A percentile compares a stretch with the other conserved stretches of the same genome.
Evolutionary conservation across 2,113 vertebrate genomes (phyloP).

Genomic region (Lepisosteus oculatus): DNA sequence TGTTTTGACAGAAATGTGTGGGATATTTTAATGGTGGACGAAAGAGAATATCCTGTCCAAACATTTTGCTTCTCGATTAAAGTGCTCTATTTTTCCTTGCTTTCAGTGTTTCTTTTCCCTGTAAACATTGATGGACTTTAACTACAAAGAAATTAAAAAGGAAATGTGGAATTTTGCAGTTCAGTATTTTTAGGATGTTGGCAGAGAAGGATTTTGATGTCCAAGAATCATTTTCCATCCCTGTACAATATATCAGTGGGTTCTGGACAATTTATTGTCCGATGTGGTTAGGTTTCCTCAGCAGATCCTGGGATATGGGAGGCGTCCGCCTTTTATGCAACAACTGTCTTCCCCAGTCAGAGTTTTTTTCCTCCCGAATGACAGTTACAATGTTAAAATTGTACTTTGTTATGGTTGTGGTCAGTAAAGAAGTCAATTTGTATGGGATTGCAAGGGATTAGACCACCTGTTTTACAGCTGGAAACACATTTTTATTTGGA

Average conservation of each 20-base stretch:
- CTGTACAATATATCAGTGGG: conserved; percentile 6
- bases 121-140: background rate
- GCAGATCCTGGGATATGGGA: too few relatives aligned
- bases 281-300: conserved; percentile 26
- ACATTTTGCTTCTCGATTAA: conserved; percentile 15
- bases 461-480: too few relatives aligned
- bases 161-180: background rate
- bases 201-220: conserved; percentile 26
- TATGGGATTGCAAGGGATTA: too few relatives aligned
- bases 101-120: conserved; percentile 11
- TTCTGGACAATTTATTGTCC: conserved; percentile 26
- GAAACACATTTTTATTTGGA: too few relatives aligned
- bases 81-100: background rate
- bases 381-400: too few relatives aligned
- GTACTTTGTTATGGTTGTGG: too few relatives aligned
- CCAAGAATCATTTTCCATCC: conserved; percentile 21
- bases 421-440: too few relatives aligned
- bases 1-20: conserved; percentile 29
- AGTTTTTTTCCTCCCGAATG: too few relatives aligned
- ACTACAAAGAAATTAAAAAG: conserved; percentile 9
- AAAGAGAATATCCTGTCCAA: conserved; percentile 21
- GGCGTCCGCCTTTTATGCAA: too few relatives aligned
- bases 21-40: conserved; percentile 25
- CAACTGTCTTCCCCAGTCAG: too few relatives aligned
- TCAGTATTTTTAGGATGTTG: conserved; percentile 18